phyloP scores from a whole-genome alignment of 2,888 invertebrate species.

The Cantharis nigra region DNA sequence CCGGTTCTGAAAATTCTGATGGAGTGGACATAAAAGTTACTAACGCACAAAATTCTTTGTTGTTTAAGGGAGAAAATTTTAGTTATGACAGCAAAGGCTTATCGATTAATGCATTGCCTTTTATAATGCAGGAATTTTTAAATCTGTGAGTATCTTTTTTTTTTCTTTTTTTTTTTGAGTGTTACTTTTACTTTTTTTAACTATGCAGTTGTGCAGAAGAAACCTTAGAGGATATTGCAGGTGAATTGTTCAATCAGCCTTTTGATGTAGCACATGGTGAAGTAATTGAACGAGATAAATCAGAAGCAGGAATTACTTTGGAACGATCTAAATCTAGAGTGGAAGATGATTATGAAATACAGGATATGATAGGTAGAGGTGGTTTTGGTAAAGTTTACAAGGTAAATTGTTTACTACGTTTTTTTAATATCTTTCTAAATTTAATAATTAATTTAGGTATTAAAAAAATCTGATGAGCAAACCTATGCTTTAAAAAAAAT shows the following conservation, averaged over 20 bases:
- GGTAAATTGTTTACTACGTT: conserved; percentile 56
- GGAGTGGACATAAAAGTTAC: background rate
- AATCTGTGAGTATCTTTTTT: background rate
- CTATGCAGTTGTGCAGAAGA: background rate
- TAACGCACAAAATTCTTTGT: background rate
- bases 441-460: conserved; percentile 62
- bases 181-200: background rate
- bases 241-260: background rate
- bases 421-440: too few relatives aligned
- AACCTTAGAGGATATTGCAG: background rate
- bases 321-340: conserved; percentile 67
- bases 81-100: too few relatives aligned
- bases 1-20: background rate
- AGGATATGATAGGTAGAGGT: conserved; percentile 87
- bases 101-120: background rate
- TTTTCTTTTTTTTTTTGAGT: background rate
- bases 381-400: conserved; percentile 94
- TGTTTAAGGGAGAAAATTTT: too few relatives aligned
- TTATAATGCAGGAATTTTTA: background rate
- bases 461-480: conserved; percentile 90
- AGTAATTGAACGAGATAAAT: background rate
- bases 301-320: background rate
- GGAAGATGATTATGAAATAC: conserved; percentile 77
- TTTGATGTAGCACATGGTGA: background rate
- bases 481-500: conserved; percentile 96